Base-by-base conservation (phyloP, 2,113 vertebrate genomes). In the Accipiter virgatus region DNA sequence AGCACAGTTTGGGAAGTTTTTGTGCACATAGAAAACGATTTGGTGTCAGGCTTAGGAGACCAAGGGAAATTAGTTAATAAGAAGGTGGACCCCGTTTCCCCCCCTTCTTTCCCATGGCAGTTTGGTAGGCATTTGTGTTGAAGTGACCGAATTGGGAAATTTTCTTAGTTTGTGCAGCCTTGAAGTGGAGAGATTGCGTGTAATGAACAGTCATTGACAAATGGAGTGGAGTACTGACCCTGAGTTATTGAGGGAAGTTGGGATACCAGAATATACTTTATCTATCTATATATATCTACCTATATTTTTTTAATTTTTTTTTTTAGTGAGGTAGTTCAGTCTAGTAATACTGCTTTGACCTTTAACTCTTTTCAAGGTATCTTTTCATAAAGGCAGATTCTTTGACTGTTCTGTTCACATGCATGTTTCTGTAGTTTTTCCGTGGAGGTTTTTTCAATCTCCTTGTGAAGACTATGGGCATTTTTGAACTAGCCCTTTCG, bases 81-180 rank as follows among this genome's bases (percentile, higher is more conserved):
- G 45, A 56, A 47, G 22, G 10, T 23, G 10, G 8, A 13, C 23
- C 5, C 34, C 27, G 4, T 53, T 29, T 17, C 0, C 3, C 5
- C 8, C 13, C 1, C 2, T 6, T 5, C 5, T 27, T 14, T 23
- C 6, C 18, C 1, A 0, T 27, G 50, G 52, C 34, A 16, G 8
- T 79, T 88, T 36, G n/a, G 15, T 58, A 67, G 52, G 7, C 17
- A 2, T 42, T 72, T 72, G 25, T 63, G 29, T 34, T 71, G 9
- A 47, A 53, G 16, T 67, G 71, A 45, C 61, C n/a, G 42, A 36
- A 63, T 0, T 2, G 42, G 29, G 63, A 38, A 8, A 12, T 29
- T 2, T 5, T 19, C 1, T 22, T 13, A 32, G 5, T 13, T 70
- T 34, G 13, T 61, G 25, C 12, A 7, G 23, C 52, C 29, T 78